Percentiles rank a stretch among this genome's conserved stretches.
Evolutionary conservation across 2,113 vertebrate genomes (phyloP).

Genomic region (Zingel zingel): DNA sequence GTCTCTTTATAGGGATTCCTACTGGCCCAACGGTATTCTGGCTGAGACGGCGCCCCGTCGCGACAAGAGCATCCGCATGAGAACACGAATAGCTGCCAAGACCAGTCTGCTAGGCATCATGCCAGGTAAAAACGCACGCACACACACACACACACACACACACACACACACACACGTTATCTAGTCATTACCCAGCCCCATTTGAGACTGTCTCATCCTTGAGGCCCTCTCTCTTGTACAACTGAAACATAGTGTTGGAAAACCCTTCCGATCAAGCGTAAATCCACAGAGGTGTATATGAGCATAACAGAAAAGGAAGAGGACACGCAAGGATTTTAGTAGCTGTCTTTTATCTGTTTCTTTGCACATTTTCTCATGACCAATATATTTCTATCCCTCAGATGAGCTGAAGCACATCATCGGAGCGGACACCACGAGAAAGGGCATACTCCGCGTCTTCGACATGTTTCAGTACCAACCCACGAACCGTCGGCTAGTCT

Average conservation of each 20-base stretch:
- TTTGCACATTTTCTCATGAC: conserved; percentile 8
- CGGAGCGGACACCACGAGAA: conserved; percentile 91
- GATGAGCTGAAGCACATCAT: conserved; percentile 89
- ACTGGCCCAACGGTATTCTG: conserved; percentile 98
- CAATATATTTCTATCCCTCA: conserved; percentile 33
- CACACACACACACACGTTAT: not conserved
- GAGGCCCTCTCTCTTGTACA: not conserved
- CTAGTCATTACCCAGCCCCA: not conserved
- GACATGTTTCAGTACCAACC: conserved; percentile 99
- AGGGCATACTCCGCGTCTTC: conserved; percentile 97
- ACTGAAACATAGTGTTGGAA: not conserved
- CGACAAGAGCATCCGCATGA: conserved; percentile 95
- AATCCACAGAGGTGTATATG: not conserved
- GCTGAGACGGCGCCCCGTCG: conserved; percentile 92
- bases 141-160: not conserved
- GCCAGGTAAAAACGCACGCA: conserved; percentile 88
- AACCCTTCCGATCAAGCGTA: not conserved
- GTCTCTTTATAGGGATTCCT: conserved; percentile 89
- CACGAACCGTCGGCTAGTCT: conserved; percentile 95
- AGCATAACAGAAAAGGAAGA: not conserved
- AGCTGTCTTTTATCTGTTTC: not conserved
- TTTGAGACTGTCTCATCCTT: not conserved
- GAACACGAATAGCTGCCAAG: conserved; percentile 95
- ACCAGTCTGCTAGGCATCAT: conserved; percentile 96
- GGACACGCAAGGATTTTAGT: not conserved